Evolutionary conservation across 2,888 invertebrate genomes (phyloP), one percentile per base, ranked within the genome.

Genomic region (Tanytarsus gracilentus): DNA sequence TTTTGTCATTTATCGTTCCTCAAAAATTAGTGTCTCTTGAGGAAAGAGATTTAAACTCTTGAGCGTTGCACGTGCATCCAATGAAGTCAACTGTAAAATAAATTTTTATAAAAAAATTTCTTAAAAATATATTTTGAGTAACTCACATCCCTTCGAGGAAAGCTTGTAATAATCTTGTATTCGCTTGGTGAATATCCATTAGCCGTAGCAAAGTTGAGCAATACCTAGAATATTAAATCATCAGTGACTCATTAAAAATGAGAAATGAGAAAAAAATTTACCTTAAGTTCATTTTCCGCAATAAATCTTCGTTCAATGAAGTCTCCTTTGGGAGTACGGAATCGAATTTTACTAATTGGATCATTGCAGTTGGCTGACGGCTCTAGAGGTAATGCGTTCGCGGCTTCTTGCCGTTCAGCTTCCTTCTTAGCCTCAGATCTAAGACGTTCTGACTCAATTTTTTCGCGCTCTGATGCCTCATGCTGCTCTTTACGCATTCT

Each of bases 141-240:
- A 85, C 89, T 88, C 78, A 96, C 90, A 81, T 96, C 96, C 81
- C 88, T 84, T 70, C 94, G 83, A 71, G 96, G 96, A 88, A 89
- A 96, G 74, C 92, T 89, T 67, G 88, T 85, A 68, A 96, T 85
- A 63, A 95, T 84, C 80, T 95, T 96, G 72, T 84, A 95, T 70
- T 88, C 88, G 67, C 87, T 85, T 66, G 83, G 80, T 64, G 90
- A 87, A 75, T 84, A 96, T 62, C 95, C 95, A 76, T 90, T 82
- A 49, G 92, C 89, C 61, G 88, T 84, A 65, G 95, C 81, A 77
- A 83, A 96, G 76, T 94, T 89, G 66, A 95, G 77, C 69, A 96
- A 77, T 65, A 84, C 84, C 81, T 50, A 23, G 29, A 26, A 52
- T 48, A 36, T 9, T 14, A 14, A 49, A 44, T 26, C 55, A 53